Evolutionary conservation across 1,140 invertebrate species (phyloP).

Genomic region (Apolygus lucorum): DNA sequence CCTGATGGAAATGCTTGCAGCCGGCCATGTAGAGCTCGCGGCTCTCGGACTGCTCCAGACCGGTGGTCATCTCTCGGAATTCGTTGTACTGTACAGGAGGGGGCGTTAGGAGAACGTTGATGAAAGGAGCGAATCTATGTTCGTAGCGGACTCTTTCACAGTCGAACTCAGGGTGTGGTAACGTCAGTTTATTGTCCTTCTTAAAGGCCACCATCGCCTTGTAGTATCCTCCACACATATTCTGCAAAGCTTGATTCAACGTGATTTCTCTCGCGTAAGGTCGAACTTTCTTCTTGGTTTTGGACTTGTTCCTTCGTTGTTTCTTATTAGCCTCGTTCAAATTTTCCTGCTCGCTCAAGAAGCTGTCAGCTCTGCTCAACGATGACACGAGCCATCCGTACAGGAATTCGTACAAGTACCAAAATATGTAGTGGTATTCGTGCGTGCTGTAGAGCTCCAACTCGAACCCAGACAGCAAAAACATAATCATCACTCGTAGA

Average conservation of each 20-base stretch:
- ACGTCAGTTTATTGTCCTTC: slow-evolving; percentile 58
- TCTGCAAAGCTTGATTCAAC: slow-evolving; percentile 81
- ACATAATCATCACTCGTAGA: slow-evolving; percentile 91
- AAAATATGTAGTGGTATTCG: slow-evolving; percentile 93
- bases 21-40: slow-evolving; percentile 64
- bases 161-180: slow-evolving; percentile 81
- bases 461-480: slow-evolving; percentile 88
- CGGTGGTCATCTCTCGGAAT: slow-evolving; percentile 60
- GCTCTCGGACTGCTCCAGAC: slow-evolving; percentile 38
- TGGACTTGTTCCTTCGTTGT: slow-evolving; percentile 40
- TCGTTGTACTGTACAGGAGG: slow-evolving; percentile 82
- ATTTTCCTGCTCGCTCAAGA: slow-evolving; percentile 67
- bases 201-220: slow-evolving; percentile 69
- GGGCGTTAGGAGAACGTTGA: slow-evolving; percentile 68
- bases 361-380: slow-evolving; percentile 76
- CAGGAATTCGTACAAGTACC: slow-evolving; percentile 93
- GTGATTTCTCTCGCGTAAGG: slow-evolving; percentile 75
- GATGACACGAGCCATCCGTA: slow-evolving; percentile 90
- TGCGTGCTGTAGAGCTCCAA: slow-evolving; percentile 92
- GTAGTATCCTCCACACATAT: slow-evolving; percentile 90
- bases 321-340: slow-evolving; percentile 40
- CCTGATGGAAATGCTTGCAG: slow-evolving; percentile 86
- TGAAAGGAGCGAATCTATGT: slow-evolving; percentile 82
- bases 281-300: slow-evolving; percentile 57
- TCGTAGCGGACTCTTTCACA: slow-evolving; percentile 90